These are phyloP conservation scores for Promerops cafer DNA, from an alignment of 2,113 vertebrate species.

Conservation along the genomic window DNA sequence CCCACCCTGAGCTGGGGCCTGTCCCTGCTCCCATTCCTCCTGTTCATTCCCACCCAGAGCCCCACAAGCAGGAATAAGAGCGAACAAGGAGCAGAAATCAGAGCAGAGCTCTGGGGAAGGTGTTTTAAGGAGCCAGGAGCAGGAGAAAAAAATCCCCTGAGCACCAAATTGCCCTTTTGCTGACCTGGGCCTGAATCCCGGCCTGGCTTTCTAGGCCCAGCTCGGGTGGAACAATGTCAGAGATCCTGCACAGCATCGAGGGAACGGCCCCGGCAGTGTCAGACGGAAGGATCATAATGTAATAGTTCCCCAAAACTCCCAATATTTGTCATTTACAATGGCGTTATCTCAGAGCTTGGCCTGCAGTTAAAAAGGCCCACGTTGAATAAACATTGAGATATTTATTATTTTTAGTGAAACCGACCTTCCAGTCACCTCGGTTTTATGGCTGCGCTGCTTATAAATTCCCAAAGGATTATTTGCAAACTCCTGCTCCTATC, in stretches of 20 bases:
- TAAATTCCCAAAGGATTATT: conserved; percentile 79
- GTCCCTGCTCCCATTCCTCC: rapidly evolving
- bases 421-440: conserved; percentile 79
- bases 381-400: conserved; percentile 78
- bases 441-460: conserved; percentile 76
- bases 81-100: rapidly evolving
- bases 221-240: conserved; percentile 40
- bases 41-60: background rate
- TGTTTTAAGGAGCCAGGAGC: background rate
- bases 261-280: conserved; percentile 57
- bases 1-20: background rate
- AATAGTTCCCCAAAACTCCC: conserved; percentile 66
- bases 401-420: conserved; percentile 79
- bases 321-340: conserved; percentile 76
- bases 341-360: conserved; percentile 74
- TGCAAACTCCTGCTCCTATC: conserved; percentile 74
- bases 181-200: conserved; percentile 40
- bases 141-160: background rate
- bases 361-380: conserved; percentile 72
- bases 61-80: rapidly evolving
- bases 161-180: conserved; percentile 14
- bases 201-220: background rate
- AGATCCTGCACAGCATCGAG: conserved; percentile 21
- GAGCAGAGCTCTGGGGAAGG: background rate
- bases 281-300: conserved; percentile 74